These are phyloP conservation scores for Nemotelus nigrinus DNA, from an alignment of 2,888 invertebrate species.

Conservation along the genomic window DNA sequence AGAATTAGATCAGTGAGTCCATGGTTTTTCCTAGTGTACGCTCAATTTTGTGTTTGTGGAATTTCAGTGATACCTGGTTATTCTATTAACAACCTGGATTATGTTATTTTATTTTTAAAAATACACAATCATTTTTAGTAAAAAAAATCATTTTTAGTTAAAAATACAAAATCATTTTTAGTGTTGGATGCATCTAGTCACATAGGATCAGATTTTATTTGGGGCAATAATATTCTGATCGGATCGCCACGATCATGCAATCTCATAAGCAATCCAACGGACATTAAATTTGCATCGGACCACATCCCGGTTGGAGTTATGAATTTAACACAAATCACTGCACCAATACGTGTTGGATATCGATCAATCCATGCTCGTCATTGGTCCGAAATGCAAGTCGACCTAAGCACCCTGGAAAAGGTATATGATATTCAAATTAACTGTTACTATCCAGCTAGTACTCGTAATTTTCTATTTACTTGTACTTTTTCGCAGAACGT, in stretches of 20 bases:
- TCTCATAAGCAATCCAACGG: constrained; percentile 31
- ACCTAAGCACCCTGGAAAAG: constrained; percentile 43
- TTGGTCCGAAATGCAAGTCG: constrained; percentile 47
- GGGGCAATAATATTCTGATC: constrained; percentile 48
- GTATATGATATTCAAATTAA: constrained; percentile 19
- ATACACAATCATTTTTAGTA: too few species aligned
- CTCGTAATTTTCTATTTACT: neutral
- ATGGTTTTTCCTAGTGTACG: too few species aligned
- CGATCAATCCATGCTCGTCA: constrained; percentile 45
- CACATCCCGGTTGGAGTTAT: constrained; percentile 25
- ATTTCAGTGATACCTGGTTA: too few species aligned
- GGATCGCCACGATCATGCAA: constrained; percentile 46
- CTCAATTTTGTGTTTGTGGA: too few species aligned
- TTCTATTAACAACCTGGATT: too few species aligned
- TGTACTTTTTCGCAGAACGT: constrained; percentile 47
- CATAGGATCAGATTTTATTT: constrained; percentile 47
- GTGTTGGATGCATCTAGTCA: constrained; percentile 48
- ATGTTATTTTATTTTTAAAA: too few species aligned
- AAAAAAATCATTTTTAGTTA: too few species aligned
- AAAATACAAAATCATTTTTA: neutral
- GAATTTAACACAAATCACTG: constrained; percentile 45
- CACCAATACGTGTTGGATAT: constrained; percentile 44
- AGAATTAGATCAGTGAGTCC: too few species aligned
- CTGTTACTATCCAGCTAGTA: too few species aligned
- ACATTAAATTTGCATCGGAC: constrained; percentile 23